A percentile compares a stretch with the other conserved stretches of the same genome.
Evolutionary conservation across 2,113 vertebrate species (phyloP).

Genomic region (Speoplatyrhinus poulsoni): DNA sequence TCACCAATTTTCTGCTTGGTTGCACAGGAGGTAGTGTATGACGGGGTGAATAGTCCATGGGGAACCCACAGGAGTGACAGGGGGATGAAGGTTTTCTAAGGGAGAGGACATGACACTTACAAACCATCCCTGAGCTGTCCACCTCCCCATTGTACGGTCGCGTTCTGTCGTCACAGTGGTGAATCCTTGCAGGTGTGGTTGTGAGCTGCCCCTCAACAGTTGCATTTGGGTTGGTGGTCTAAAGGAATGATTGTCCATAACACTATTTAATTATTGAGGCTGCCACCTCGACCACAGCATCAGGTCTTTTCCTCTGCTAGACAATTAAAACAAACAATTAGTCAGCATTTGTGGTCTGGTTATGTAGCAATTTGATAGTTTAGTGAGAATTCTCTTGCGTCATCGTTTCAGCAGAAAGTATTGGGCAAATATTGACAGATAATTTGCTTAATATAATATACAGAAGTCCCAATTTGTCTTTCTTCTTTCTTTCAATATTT

Average conservation of each 20-base stretch:
- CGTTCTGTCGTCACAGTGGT: conserved; percentile 8
- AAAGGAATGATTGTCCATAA: conserved; percentile 16
- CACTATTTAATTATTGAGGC: conserved; percentile 33
- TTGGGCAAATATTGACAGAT: background rate
- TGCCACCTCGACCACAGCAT: conserved; percentile 15
- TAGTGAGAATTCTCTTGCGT: too few species aligned
- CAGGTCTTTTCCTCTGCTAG: conserved; percentile 24
- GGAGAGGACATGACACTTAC: conserved; percentile 10
- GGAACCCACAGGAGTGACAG: background rate
- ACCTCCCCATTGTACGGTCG: background rate
- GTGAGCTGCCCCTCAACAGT: conserved; percentile 2
- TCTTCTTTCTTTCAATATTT: conserved; percentile 26
- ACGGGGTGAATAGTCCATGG: background rate
- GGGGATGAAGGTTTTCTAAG: conserved; percentile 1
- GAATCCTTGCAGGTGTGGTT: background rate
- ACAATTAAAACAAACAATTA: conserved; percentile 24
- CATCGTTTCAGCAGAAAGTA: background rate
- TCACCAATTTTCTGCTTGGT: conserved; percentile 32
- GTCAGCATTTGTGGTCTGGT: background rate
- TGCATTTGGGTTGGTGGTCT: background rate
- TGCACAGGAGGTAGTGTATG: conserved; percentile 14
- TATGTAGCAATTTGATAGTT: too few species aligned
- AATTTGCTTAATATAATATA: too few species aligned
- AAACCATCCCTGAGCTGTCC: background rate
- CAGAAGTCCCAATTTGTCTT: background rate